Base-by-base conservation (phyloP, 2,113 vertebrate genomes). In the Callipepla squamata region DNA sequence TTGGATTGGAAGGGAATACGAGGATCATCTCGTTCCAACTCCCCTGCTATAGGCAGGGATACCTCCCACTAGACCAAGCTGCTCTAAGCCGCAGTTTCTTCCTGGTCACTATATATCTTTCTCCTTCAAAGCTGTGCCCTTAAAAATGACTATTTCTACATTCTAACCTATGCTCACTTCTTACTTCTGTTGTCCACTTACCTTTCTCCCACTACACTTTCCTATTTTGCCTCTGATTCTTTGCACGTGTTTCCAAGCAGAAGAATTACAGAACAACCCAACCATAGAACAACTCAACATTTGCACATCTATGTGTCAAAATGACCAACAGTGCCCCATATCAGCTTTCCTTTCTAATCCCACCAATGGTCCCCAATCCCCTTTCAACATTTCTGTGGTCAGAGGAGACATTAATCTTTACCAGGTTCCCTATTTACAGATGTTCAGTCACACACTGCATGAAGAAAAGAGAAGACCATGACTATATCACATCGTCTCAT, bases 291-390 rank as follows among this genome's bases (percentile, higher is more conserved):
- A 73, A 48, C 30, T 6, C 34, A 36, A 2, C 6, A 36, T 82
- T 78, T 63, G 36, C 15, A 63, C 1, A 59, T 40, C 15, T 67
- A 3, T 20, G 20, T 36, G 50, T 78, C 12, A 69, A 66, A 87
- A 42, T 9, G 6, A 59, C 13, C 11, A 44, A 26, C 14, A 58
- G 3, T 13, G 62, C 4, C 6, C 30, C 30, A 4, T 6, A 53
- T 5, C 25, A 70, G 19, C 23, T 66, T 5, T 23, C 5, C 50
- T 10, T 7, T 45, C 70, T 55, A 34, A 6, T 40, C 30, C 81
- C 14, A 34, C 3, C 14, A 63, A 3, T 0, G 2, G 7, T 6
- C 22, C 32, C 25, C 30, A 3, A 3, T 20, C 40, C 40, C 40
- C 7, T 51, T 59, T 83, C 14, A 78, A 3, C 8, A 18, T 58